These are phyloP conservation scores for Amia ocellicauda DNA, from an alignment of 2,113 vertebrate genomes.

Conservation along the genomic window DNA sequence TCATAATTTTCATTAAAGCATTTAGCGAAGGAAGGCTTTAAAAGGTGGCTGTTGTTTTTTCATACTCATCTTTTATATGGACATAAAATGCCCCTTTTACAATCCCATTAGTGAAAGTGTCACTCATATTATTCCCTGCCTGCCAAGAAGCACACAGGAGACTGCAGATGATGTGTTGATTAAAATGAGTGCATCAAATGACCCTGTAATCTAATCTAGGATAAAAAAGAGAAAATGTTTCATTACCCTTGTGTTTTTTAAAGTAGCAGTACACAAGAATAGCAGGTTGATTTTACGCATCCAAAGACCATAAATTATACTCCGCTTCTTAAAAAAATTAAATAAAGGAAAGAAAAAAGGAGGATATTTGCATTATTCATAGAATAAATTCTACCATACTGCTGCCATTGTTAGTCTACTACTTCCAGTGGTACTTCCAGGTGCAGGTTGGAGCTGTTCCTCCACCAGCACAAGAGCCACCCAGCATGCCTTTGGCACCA, in stretches of 20 bases:
- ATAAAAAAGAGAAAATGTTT: neutral
- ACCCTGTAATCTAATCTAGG: neutral
- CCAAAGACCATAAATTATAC: too few relatives aligned
- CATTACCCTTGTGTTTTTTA: neutral
- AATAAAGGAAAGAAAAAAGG: too few relatives aligned
- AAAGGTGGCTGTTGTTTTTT: constrained; percentile 7
- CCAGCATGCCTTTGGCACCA: too few relatives aligned
- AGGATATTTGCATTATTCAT: too few relatives aligned
- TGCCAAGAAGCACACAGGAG: neutral
- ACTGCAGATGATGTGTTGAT: neutral
- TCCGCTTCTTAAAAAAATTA: too few relatives aligned
- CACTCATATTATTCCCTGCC: neutral
- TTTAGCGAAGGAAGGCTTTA: neutral
- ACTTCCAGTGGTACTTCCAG: too few relatives aligned
- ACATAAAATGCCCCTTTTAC: constrained; percentile 9
- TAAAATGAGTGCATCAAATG: neutral
- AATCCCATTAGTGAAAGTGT: constrained; percentile 7
- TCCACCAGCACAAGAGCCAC: too few relatives aligned
- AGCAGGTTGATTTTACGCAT: neutral
- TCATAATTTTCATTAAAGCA: constrained; percentile 1
- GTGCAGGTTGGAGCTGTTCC: too few relatives aligned
- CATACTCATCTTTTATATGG: constrained; percentile 8
- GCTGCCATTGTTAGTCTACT: too few relatives aligned
- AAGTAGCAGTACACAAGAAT: neutral
- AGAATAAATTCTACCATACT: too few relatives aligned